phyloP scores from a whole-genome alignment of 2,113 vertebrate genomes.

The Tachysurus vachellii region DNA sequence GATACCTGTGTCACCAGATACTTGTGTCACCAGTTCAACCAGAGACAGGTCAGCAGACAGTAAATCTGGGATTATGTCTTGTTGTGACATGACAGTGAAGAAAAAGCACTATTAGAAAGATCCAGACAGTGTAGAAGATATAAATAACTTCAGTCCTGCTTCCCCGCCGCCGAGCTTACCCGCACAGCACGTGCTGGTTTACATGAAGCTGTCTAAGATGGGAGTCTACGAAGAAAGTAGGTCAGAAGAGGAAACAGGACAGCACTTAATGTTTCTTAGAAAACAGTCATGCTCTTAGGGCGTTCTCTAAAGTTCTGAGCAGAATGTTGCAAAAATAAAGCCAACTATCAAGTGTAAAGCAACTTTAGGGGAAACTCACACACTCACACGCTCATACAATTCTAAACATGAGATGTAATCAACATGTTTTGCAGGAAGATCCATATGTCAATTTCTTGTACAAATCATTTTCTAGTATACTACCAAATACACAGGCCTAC shows the following conservation, averaged over 20 bases:
- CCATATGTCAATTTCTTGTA: neutral
- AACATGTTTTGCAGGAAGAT: neutral
- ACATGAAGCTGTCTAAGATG: constrained; percentile 55
- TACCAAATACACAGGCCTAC: neutral
- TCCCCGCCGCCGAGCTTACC: constrained; percentile 53
- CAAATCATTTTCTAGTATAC: neutral
- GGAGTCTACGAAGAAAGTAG: constrained; percentile 64
- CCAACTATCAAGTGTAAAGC: neutral
- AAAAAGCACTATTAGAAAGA: constrained; percentile 35
- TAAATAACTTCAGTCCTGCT: constrained; percentile 59
- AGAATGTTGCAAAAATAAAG: neutral
- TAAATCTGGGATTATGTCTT: constrained; percentile 58
- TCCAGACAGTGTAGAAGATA: constrained; percentile 60
- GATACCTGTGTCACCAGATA: constrained; percentile 11
- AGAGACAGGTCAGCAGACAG: constrained; percentile 54
- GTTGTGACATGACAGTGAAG: constrained; percentile 49
- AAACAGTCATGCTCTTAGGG: neutral
- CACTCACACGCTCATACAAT: neutral
- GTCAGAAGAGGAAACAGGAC: constrained; percentile 65
- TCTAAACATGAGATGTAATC: neutral
- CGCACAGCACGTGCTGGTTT: constrained; percentile 60
- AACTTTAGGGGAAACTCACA: neutral
- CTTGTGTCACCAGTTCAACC: constrained; percentile 27
- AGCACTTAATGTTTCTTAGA: constrained; percentile 1
- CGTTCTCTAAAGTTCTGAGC: constrained; percentile 61